Evolutionary conservation across 2,888 invertebrate species (phyloP), one percentile per base, ranked within the genome.

Genomic region (Galeruca laticollis): DNA sequence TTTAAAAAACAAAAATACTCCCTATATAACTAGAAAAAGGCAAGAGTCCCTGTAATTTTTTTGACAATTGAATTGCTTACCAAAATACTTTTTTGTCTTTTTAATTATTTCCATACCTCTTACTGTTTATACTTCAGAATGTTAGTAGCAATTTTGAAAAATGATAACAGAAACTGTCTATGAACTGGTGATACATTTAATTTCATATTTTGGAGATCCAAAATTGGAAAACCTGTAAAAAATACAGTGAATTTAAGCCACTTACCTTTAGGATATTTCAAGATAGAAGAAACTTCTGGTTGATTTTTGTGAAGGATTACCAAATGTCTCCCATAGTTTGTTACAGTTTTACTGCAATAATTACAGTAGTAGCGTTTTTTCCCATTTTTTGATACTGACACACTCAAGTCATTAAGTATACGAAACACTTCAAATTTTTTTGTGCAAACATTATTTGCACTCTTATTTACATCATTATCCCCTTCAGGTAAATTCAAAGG

Each of bases 311-410:
- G 57, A 31, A 31, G 0, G 21, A 33, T 57, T 3, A 57, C 26
- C 33, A 57, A 57, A 57, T 57, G 57, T 6, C 57, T 57, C 3
- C 57, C 57, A 57, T 31, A 57, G 33, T 57, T 57, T 57, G 57
- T 31, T 10, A 57, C 57, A 57, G 57, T 57, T 57, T 57, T 57
- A 18, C 33, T 31, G n/a, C 21, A 57, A 57, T 57, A 57, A 18
- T 31, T 31, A 33, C 21, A 57, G 33, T 57, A 57, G 33, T 31
- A 31, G 13, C n/a, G n/a, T 11, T 40, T 40, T 40, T 40, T 40
- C n/a, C n/a, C 40, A 40, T n/a, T 40, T 40, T n/a, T 40, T 40
- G 40, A 40, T 40, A 10, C 40, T 4, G 40, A 40, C 40, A 40
- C 40, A 13, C 6, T 40, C 40, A 40, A 40, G 40, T 40, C 40